Conservation (phyloP, 2,113 vertebrate genomes). For the Smithornis capensis region DNA sequence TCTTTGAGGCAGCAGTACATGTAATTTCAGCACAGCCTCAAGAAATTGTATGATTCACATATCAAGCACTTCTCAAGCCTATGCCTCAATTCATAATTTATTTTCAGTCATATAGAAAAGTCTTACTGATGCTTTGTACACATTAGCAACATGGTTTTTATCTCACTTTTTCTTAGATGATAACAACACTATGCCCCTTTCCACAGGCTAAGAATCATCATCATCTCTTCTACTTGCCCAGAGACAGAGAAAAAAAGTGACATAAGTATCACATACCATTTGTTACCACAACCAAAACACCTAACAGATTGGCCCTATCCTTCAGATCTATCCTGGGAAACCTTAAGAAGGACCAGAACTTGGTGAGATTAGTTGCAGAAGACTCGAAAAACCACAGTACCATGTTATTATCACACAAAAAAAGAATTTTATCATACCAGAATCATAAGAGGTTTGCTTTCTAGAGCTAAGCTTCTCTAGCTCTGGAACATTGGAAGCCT, state of each 20-base stretch:
- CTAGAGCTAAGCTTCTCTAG: neutral
- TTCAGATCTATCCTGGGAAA: neutral
- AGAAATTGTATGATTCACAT: neutral
- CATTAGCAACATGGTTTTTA: neutral
- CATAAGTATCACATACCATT: neutral
- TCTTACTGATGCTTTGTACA: neutral
- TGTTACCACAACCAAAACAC: neutral
- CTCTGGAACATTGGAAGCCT: neutral
- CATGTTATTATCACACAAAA: accelerated
- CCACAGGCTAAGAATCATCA: neutral
- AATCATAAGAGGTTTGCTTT: neutral
- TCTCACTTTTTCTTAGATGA: neutral
- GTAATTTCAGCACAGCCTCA: neutral
- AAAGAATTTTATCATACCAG: too few relatives aligned
- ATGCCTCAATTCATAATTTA: neutral
- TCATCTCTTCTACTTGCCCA: neutral
- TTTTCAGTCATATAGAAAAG: neutral
- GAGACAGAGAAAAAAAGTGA: neutral
- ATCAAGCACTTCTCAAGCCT: neutral
- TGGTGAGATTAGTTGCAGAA: neutral
- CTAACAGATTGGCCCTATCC: neutral
- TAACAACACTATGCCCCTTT: neutral
- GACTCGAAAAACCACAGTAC: neutral
- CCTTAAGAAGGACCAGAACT: neutral
- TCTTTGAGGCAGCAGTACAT: neutral